Conservation (phyloP, 2,888 invertebrate genomes). For the Hylaea fasciaria region DNA sequence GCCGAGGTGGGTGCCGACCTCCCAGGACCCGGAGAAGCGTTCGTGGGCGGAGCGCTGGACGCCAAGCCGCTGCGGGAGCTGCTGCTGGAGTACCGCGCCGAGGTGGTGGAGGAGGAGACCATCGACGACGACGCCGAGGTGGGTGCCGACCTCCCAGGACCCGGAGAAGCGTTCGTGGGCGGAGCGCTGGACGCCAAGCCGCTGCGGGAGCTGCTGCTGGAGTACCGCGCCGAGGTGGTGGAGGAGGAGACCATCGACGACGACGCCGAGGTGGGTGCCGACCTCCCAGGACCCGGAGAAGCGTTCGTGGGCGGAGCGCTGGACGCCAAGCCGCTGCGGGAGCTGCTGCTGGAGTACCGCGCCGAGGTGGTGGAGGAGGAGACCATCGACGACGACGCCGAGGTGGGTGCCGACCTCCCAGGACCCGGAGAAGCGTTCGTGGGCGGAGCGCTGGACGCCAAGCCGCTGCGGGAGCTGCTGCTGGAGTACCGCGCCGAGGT, state of each 20-base stretch:
- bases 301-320: conserved; percentile 92
- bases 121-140: conserved; percentile 96
- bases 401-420: conserved; percentile 45
- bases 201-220: neutral
- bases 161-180: conserved; percentile 94
- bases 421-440: conserved; percentile 96
- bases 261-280: neutral
- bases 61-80: conserved; percentile 95
- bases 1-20: conserved; percentile 87
- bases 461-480: conserved; percentile 77
- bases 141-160: conserved; percentile 83
- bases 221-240: conserved; percentile 67
- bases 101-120: conserved; percentile 97
- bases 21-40: conserved; percentile 92
- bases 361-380: neutral
- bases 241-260: neutral
- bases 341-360: conserved; percentile 67
- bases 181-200: conserved; percentile 93
- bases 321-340: conserved; percentile 89
- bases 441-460: conserved; percentile 90
- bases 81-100: conserved; percentile 97
- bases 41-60: conserved; percentile 92
- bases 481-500: conserved; percentile 67
- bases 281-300: conserved; percentile 90
- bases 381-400: neutral